A percentile compares a stretch with the other conserved stretches of the same genome.
phyloP scores from a whole-genome alignment of 2,113 vertebrate genomes.

The Pithys albifrons region DNA sequence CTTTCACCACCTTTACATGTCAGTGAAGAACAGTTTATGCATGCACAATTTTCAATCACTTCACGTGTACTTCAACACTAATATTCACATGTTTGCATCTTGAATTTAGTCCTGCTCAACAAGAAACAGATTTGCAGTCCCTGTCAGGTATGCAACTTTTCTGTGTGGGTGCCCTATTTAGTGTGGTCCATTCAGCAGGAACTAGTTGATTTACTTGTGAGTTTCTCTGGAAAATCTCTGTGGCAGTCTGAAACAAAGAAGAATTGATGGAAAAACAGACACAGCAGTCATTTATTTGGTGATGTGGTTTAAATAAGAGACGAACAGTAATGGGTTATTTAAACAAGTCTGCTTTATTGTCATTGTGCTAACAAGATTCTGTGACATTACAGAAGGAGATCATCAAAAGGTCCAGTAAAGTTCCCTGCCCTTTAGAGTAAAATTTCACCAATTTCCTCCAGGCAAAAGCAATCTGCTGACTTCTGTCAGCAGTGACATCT shows the following conservation, averaged over 20 bases:
- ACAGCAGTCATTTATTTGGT: conserved; percentile 33
- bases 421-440: conserved; percentile 45
- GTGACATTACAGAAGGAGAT: conserved; percentile 18
- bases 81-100: background rate
- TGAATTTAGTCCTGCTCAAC: background rate
- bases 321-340: conserved; percentile 7
- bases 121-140: background rate
- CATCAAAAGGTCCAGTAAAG: conserved; percentile 19
- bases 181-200: background rate
- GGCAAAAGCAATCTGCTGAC: conserved; percentile 29
- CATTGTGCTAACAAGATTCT: conserved; percentile 25
- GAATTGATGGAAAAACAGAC: conserved; percentile 39
- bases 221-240: conserved; percentile 28
- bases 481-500: background rate
- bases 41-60: background rate
- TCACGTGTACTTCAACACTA: background rate
- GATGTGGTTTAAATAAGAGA: conserved; percentile 36
- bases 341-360: conserved; percentile 51
- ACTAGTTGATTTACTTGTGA: conserved; percentile 11
- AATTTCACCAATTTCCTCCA: conserved; percentile 27
- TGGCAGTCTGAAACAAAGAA: conserved; percentile 43
- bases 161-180: background rate
- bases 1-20: background rate
- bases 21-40: background rate
- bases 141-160: background rate